Percentiles rank a stretch among this genome's conserved stretches.
Conservation (phyloP, 2,888 invertebrate genomes). For the Conops quadrifasciatus region DNA sequence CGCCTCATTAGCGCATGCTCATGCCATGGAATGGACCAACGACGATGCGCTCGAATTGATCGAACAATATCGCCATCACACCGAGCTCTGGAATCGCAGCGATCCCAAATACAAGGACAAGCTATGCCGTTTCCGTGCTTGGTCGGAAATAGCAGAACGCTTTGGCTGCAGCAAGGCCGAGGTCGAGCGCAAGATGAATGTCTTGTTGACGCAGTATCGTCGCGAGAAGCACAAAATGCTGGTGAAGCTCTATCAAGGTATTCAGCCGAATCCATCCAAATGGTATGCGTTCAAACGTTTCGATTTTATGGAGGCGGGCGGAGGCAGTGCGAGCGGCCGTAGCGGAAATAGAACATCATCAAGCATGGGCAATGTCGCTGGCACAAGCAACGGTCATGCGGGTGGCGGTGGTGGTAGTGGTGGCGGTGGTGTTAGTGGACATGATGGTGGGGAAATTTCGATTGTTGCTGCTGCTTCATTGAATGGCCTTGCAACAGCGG, state of each 20-base stretch:
- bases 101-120: conserved; percentile 64
- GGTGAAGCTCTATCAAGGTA: conserved; percentile 62
- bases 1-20: conserved; percentile 45
- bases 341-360: conserved; percentile 33
- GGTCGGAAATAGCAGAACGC: conserved; percentile 63
- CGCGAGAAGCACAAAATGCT: conserved; percentile 64
- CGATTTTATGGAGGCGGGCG: conserved; percentile 62
- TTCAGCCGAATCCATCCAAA: conserved; percentile 63
- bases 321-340: conserved; percentile 51
- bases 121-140: conserved; percentile 61
- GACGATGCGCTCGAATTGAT: conserved; percentile 63
- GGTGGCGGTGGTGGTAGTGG: conserved; percentile 38
- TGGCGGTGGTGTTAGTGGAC: conserved; percentile 43
- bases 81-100: conserved; percentile 63
- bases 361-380: conserved; percentile 25
- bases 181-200: conserved; percentile 64
- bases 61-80: conserved; percentile 62
- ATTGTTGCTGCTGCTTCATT: conserved; percentile 42
- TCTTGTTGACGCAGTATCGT: conserved; percentile 61
- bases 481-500: conserved; percentile 42
- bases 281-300: conserved; percentile 64
- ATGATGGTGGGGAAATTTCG: conserved; percentile 44
- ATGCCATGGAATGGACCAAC: conserved; percentile 64
- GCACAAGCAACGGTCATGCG: conserved; percentile 17
- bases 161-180: conserved; percentile 64